phyloP scores from a whole-genome alignment of 2,888 invertebrate species.

The Drosophila pseudotakahashii region DNA sequence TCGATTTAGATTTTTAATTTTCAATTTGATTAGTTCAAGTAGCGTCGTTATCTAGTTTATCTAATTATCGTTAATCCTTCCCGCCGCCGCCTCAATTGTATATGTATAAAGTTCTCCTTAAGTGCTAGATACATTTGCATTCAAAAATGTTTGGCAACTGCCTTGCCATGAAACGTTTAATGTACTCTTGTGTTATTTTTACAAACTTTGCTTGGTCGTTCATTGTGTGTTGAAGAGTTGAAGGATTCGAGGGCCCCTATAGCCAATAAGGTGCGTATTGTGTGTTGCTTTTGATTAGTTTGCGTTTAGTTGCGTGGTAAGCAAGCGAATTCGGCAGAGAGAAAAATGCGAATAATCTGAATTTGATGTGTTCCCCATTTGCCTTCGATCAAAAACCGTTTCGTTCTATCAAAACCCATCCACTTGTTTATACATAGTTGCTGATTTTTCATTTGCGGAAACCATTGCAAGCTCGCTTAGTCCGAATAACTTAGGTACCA shows the following conservation, averaged over 20 bases:
- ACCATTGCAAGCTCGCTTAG: constrained; percentile 82
- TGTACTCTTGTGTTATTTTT: constrained; percentile 53
- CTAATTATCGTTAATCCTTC: constrained; percentile 46
- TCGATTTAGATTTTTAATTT: constrained; percentile 49
- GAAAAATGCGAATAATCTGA: constrained; percentile 23
- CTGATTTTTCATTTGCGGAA: constrained; percentile 63
- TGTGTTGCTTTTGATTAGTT: constrained; percentile 56
- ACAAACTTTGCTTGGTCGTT: constrained; percentile 69
- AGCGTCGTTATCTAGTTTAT: constrained; percentile 61
- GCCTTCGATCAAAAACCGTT: constrained; percentile 18
- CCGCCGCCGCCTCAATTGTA: constrained; percentile 23
- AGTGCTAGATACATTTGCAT: constrained; percentile 67
- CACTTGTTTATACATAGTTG: constrained; percentile 42
- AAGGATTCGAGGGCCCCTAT: constrained; percentile 21
- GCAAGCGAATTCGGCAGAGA: constrained; percentile 69
- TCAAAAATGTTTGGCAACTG: constrained; percentile 70
- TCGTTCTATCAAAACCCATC: constrained; percentile 53
- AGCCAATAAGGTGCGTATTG: constrained; percentile 33
- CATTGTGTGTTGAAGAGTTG: constrained; percentile 35
- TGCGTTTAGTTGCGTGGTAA: constrained; percentile 55
- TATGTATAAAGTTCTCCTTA: constrained; percentile 69
- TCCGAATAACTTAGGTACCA: constrained; percentile 39
- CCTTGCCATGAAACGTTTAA: constrained; percentile 70
- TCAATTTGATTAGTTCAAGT: constrained; percentile 58
- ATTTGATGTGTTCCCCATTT: constrained; percentile 1